Percentiles rank a stretch among this genome's conserved stretches.
Conservation (phyloP, 1,140 invertebrate species). For the Drosophila funebris region DNA sequence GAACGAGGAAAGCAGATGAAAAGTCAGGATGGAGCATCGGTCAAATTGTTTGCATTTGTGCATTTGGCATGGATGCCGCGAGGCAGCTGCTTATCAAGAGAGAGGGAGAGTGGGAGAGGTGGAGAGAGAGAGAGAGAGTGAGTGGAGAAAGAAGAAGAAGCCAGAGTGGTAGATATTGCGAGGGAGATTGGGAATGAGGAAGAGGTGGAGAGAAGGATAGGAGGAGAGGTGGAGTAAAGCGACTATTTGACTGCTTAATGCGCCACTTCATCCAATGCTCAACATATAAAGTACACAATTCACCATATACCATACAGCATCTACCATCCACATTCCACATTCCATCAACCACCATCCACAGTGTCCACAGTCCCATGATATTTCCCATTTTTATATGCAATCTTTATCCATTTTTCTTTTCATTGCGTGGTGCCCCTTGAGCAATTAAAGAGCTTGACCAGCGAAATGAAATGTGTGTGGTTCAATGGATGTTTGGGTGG, state of each 20-base stretch:
- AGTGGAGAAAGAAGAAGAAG: too few species aligned
- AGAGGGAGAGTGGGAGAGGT: neutral
- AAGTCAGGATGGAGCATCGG: neutral
- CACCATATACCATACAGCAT: neutral
- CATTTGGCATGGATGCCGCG: slow-evolving; percentile 6
- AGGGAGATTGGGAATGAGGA: too few species aligned
- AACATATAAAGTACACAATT: neutral
- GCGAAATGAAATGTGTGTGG: slow-evolving; percentile 1
- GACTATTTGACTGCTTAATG: slow-evolving; percentile 1
- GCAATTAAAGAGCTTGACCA: slow-evolving; percentile 39
- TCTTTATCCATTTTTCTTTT: slow-evolving; percentile 25
- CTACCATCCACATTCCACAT: too few species aligned
- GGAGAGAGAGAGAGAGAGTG: too few species aligned
- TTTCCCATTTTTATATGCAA: slow-evolving; percentile 16
- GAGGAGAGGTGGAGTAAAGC: neutral
- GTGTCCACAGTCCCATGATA: too few species aligned
- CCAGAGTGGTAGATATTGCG: too few species aligned
- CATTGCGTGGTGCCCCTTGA: slow-evolving; percentile 39
- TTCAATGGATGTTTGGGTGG: neutral
- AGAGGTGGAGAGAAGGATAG: neutral
- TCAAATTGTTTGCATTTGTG: slow-evolving; percentile 34
- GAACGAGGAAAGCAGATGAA: neutral
- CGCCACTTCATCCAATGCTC: neutral
- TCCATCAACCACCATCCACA: too few species aligned
- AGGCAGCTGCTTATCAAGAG: neutral